These are phyloP conservation scores for Cistogaster globosa DNA, from an alignment of 2,888 invertebrate genomes.

Conservation along the genomic window DNA sequence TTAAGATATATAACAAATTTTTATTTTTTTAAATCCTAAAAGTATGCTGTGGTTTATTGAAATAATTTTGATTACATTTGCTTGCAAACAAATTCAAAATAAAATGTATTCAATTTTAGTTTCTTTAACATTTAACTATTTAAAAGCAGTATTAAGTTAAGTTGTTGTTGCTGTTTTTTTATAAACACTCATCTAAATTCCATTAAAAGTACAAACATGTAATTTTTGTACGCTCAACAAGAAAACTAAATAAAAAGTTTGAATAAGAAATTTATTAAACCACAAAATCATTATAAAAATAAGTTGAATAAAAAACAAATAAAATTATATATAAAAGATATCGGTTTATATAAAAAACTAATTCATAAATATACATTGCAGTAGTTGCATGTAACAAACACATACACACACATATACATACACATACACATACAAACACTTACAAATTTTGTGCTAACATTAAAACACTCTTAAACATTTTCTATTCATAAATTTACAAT, in stretches of 20 bases:
- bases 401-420: not conserved
- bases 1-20: not conserved
- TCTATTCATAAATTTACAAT: slow-evolving; percentile 38
- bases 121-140: not conserved
- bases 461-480: not conserved
- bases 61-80: slow-evolving; percentile 13
- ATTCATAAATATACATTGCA: slow-evolving; percentile 63
- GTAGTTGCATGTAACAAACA: slow-evolving; percentile 18
- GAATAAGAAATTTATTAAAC: slow-evolving; percentile 1
- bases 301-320: not conserved
- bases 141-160: too few relatives aligned
- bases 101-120: not conserved
- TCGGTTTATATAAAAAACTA: slow-evolving; percentile 37
- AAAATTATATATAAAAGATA: slow-evolving; percentile 4
- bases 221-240: not conserved
- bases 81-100: not conserved
- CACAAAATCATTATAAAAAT: not conserved
- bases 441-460: not conserved
- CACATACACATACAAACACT: not conserved
- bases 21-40: slow-evolving; percentile 24
- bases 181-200: slow-evolving; percentile 52
- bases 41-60: not conserved
- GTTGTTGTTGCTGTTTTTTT: too few relatives aligned
- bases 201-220: slow-evolving; percentile 35
- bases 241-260: not conserved